A percentile compares a stretch with the other conserved stretches of the same genome.
Conservation (phyloP, 2,113 vertebrate genomes). For the Microtus oregoni region DNA sequence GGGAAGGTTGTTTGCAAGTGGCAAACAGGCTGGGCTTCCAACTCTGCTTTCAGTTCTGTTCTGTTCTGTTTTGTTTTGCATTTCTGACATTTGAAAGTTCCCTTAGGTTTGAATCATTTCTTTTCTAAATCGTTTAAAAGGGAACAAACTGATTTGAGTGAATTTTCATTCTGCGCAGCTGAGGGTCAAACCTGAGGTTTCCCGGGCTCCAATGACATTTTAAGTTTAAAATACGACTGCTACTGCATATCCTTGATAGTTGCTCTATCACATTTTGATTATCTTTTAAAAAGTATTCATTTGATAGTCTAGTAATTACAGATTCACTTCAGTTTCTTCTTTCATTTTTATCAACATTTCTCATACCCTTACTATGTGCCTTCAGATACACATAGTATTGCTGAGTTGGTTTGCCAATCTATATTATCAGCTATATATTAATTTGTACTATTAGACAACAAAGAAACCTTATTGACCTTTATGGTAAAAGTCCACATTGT, state of each 20-base stretch:
- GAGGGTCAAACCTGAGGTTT: background rate
- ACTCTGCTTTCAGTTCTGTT: background rate
- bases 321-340: background rate
- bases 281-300: background rate
- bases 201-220: background rate
- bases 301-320: background rate
- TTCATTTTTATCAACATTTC: background rate
- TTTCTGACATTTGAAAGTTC: conserved; percentile 28
- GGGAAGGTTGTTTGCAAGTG: background rate
- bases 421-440: background rate
- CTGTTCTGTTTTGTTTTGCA: background rate
- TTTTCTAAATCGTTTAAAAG: conserved; percentile 39
- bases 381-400: background rate
- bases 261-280: background rate
- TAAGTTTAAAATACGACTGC: conserved; percentile 1
- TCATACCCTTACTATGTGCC: background rate
- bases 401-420: background rate
- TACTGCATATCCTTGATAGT: background rate
- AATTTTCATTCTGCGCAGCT: background rate
- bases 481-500: background rate
- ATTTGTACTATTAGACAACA: too few species aligned
- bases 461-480: background rate
- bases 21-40: background rate
- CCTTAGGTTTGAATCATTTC: conserved; percentile 18
- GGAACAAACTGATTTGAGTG: background rate